These are phyloP conservation scores for Seriola dumerili DNA, from an alignment of 2,113 vertebrate genomes.

Conservation along the genomic window DNA sequence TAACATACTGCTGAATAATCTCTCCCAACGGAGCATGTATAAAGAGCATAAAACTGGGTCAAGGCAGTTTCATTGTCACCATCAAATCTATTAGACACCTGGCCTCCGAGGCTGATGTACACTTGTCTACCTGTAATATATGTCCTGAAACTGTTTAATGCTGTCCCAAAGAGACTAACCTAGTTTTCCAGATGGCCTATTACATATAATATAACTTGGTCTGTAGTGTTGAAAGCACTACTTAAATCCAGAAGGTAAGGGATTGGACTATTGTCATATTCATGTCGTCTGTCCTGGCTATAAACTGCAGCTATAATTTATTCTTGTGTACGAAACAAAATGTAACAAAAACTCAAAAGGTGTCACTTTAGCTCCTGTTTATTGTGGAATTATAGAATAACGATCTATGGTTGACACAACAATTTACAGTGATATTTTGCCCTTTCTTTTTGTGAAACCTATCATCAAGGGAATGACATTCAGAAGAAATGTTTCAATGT, in stretches of 20 bases:
- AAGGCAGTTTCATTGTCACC: conserved; percentile 43
- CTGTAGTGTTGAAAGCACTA: conserved; percentile 22
- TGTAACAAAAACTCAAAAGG: background rate
- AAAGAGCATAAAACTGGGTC: conserved; percentile 65
- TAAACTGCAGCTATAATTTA: conserved; percentile 23
- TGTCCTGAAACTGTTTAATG: conserved; percentile 66
- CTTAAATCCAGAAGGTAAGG: conserved; percentile 11
- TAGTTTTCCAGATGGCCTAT: conserved; percentile 68
- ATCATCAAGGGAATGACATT: background rate
- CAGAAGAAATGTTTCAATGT: conserved; percentile 8
- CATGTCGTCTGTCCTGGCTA: background rate
- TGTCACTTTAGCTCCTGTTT: background rate
- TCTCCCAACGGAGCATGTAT: conserved; percentile 34
- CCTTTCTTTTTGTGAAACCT: conserved; percentile 10
- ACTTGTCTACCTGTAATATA: conserved; percentile 63
- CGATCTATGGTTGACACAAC: background rate
- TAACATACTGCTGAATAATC: conserved; percentile 51
- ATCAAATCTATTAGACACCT: conserved; percentile 62
- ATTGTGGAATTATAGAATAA: conserved; percentile 2
- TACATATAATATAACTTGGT: conserved; percentile 34
- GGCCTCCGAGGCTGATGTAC: conserved; percentile 41
- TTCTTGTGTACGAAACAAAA: conserved; percentile 21
- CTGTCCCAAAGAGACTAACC: conserved; percentile 64
- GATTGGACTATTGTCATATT: conserved; percentile 10
- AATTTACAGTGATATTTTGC: conserved; percentile 30